These are phyloP conservation scores for Pedicia rivosa DNA, from an alignment of 2,888 invertebrate genomes.

Conservation along the genomic window DNA sequence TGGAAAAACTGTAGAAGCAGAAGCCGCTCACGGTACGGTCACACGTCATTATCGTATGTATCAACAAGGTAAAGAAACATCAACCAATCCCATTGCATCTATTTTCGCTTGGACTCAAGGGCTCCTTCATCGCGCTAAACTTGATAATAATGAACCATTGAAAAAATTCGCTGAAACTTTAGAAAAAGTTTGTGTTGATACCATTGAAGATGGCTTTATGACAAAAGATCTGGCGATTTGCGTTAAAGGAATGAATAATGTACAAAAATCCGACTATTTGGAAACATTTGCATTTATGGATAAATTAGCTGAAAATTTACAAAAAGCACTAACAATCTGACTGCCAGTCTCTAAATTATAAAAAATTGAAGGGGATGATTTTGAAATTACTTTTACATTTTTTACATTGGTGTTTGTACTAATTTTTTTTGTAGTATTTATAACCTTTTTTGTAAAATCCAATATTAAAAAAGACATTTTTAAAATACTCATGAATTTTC, in stretches of 20 bases:
- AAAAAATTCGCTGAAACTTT: constrained; percentile 69
- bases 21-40: constrained; percentile 96
- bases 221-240: constrained; percentile 98
- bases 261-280: constrained; percentile 62
- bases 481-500: not conserved
- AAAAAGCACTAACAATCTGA: constrained; percentile 34
- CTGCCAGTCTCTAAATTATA: no score
- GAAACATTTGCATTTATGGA: constrained; percentile 96
- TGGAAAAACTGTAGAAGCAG: constrained; percentile 94
- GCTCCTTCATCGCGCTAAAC: constrained; percentile 79
- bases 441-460: no score
- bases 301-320: constrained; percentile 82
- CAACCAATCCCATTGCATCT: constrained; percentile 97
- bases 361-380: no score
- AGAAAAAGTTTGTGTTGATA: constrained; percentile 83
- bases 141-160: constrained; percentile 69
- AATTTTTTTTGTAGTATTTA: no score
- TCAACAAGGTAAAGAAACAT: constrained; percentile 92
- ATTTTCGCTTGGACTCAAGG: constrained; percentile 98
- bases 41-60: constrained; percentile 81
- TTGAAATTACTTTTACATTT: no score
- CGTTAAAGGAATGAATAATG: constrained; percentile 78
- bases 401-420: no score
- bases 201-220: constrained; percentile 90
- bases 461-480: constrained; percentile 15